Conservation (phyloP, 2,797 vertebrate genomes). For the Prionace glauca region DNA sequence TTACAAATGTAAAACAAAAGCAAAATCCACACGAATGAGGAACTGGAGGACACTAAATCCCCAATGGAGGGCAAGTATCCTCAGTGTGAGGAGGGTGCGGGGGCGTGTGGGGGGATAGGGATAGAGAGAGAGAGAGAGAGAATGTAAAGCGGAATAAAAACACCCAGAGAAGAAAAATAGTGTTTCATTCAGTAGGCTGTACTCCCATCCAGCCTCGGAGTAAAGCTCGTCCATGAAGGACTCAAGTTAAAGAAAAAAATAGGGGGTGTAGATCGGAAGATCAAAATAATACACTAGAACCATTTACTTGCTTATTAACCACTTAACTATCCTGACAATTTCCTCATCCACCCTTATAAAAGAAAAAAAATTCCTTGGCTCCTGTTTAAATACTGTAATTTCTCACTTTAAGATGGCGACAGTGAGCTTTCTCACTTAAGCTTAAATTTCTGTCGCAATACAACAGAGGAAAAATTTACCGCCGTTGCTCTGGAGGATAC, state of each 20-base stretch:
- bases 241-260: neutral
- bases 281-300: neutral
- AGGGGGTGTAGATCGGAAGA: neutral
- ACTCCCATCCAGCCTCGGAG: neutral
- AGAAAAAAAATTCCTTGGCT: neutral
- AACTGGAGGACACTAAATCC: neutral
- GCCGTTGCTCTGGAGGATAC: neutral
- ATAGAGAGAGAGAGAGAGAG: too few species aligned
- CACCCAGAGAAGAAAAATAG: neutral
- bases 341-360: neutral
- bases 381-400: neutral
- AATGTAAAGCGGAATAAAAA: neutral
- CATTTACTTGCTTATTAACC: neutral
- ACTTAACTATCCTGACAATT: neutral
- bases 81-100: neutral
- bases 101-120: too few species aligned
- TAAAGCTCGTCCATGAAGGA: neutral
- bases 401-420: neutral
- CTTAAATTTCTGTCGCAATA: neutral
- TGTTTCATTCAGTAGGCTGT: too few species aligned
- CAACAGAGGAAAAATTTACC: neutral
- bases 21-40: neutral
- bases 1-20: neutral
- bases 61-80: neutral
- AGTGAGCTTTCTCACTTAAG: neutral